Base-by-base conservation (phyloP, 2,888 invertebrate genomes). In the Chouioia cunea region DNA sequence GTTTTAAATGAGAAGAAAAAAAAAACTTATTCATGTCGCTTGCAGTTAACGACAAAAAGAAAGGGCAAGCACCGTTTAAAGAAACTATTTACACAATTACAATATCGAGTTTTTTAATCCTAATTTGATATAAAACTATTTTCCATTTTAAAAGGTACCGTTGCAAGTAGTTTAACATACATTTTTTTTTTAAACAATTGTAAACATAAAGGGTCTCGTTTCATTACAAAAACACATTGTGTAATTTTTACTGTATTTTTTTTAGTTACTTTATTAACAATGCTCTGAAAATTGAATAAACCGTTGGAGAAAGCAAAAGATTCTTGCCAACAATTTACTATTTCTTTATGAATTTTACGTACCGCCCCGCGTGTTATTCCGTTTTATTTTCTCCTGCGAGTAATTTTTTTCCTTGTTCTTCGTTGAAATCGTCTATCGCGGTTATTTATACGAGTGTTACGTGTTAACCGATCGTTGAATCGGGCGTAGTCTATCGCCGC, bases 371-470 rank as follows among this genome's bases (percentile, higher is more conserved):
- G 65, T 72, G 67, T 68, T 65, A 73, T 73, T 74, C 70, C 36
- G 54, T 20, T 53, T 63, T 44, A 43, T 57, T 64, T 54, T 60
- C 46, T 63, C 50, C 43, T 60, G 16, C 44, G 47, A n/a, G 16
- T n/a, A 15, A 0, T 12, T 2, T 52, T 46, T n/a, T 10, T 15
- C 10, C 53, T 63, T 22, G 36, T 67, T 59, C 58, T 57, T 18
- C 0, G 44, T 53, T 4, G 62, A 27, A 56, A 36, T 67, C 58
- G 58, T 53, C 71, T 71, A 67, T 67, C 60, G 67, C 36, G 64
- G 63, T 60, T 73, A 66, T 73, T 73, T 73, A 65, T 73, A 73
- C 62, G 52, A 68, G 73, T 60, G 57, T 73, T 73, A 73, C 73
- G 71, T 73, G 73, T 65, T 71, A 73, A 73, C 66, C 65, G 67